A percentile compares a stretch with the other conserved stretches of the same genome.
phyloP scores from a whole-genome alignment of 2,113 vertebrate species.

The Cisticola juncidis region DNA sequence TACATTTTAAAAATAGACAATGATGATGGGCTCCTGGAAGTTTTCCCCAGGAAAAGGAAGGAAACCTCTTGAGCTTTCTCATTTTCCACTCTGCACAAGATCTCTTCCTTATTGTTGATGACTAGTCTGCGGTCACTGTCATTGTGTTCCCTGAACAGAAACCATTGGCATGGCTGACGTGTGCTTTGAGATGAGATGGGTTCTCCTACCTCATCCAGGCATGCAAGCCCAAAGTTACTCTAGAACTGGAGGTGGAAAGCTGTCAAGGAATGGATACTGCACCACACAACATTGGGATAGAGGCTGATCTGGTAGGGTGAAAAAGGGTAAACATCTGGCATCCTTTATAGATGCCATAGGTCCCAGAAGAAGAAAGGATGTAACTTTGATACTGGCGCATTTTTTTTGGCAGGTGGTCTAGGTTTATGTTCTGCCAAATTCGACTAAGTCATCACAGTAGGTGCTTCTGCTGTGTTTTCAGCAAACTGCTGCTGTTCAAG shows the following conservation, averaged over 20 bases:
- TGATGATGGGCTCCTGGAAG: neutral
- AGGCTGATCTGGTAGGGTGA: neutral
- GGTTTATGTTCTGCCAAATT: neutral
- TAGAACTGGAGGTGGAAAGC: neutral
- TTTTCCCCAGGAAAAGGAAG: neutral
- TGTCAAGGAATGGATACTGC: neutral
- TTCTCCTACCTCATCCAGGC: neutral
- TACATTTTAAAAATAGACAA: neutral
- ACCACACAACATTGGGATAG: neutral
- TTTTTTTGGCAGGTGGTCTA: neutral
- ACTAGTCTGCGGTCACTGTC: neutral
- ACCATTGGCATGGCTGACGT: neutral
- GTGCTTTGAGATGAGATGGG: neutral
- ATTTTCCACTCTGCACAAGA: neutral
- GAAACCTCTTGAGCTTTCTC: neutral
- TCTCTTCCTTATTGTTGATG: neutral
- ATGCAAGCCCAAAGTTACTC: neutral
- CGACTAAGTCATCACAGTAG: neutral
- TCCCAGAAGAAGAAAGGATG: neutral
- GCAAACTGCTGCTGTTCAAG: neutral
- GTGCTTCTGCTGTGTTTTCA: neutral
- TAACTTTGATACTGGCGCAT: neutral
- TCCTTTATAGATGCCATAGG: neutral
- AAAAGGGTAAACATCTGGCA: neutral
- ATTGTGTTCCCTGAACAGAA: neutral